Conservation (phyloP, 92 coral and sea anemone genomes). For the Phenganax marumi region DNA sequence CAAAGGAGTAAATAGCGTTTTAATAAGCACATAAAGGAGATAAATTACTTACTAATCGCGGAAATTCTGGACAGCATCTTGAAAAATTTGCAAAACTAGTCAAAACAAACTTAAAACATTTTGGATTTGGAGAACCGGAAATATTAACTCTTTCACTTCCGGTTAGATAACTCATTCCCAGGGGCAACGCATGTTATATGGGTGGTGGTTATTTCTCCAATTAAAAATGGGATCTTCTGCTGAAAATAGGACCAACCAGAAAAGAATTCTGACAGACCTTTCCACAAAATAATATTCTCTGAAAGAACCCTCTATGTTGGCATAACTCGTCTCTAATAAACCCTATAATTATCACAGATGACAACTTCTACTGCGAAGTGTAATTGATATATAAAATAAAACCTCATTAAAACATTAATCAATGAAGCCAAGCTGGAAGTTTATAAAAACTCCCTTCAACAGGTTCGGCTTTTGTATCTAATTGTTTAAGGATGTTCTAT, state of each 20-base stretch:
- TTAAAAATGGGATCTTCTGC: too few species aligned
- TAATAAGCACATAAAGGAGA: neutral
- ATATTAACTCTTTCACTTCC: neutral
- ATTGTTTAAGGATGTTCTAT: too few species aligned
- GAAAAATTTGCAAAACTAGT: neutral
- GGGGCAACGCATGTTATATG: neutral
- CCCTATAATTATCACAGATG: too few species aligned
- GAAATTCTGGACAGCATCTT: neutral
- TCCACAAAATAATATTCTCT: too few species aligned
- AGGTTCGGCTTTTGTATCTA: neutral
- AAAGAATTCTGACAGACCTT: too few species aligned
- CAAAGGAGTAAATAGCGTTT: neutral
- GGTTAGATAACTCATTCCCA: neutral
- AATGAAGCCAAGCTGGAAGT: neutral
- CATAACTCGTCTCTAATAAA: too few species aligned
- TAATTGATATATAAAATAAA: neutral
- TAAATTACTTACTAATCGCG: neutral
- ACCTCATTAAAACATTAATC: neutral
- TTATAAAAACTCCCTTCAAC: neutral
- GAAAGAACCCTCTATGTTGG: too few species aligned
- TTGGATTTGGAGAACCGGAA: neutral
- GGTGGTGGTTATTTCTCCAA: too few species aligned
- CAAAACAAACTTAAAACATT: conserved; percentile 2
- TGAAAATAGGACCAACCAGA: too few species aligned
- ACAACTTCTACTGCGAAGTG: neutral